phyloP scores from a whole-genome alignment of 2,113 vertebrate genomes.

The Lynx canadensis region DNA sequence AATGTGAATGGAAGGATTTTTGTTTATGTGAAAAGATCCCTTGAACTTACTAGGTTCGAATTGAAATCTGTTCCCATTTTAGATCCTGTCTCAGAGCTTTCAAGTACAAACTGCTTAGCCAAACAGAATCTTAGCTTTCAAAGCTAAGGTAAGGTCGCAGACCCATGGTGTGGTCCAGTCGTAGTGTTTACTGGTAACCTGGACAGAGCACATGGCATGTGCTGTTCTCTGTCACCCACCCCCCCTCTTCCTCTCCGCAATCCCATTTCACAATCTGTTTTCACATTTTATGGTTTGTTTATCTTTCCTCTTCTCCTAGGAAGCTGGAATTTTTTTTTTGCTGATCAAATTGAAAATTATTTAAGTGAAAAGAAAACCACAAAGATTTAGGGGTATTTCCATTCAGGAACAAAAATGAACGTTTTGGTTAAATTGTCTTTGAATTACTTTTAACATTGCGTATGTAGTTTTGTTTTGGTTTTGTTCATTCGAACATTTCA shows the following conservation, averaged over 20 bases:
- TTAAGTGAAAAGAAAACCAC: background rate
- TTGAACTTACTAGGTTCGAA: conserved; percentile 5
- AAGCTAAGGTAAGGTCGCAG: background rate
- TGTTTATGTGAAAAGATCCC: background rate
- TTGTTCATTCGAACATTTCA: background rate
- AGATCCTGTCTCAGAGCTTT: background rate
- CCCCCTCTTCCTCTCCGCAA: background rate
- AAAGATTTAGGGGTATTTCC: conserved; percentile 44
- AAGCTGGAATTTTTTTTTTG: conserved; percentile 11
- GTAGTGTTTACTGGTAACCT: conserved; percentile 46
- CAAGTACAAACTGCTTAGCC: background rate
- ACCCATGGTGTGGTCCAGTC: background rate
- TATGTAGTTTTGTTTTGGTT: conserved; percentile 34
- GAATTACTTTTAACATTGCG: conserved; percentile 51
- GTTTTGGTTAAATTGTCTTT: conserved; percentile 43
- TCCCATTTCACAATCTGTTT: conserved; percentile 44
- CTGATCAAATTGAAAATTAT: conserved; percentile 31
- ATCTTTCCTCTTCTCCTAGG: conserved; percentile 29
- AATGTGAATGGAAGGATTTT: background rate
- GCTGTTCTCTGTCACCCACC: background rate
- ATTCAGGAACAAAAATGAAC: background rate
- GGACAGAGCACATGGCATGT: background rate
- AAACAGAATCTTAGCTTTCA: conserved; percentile 24
- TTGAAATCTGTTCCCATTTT: conserved; percentile 56
- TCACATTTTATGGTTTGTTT: conserved; percentile 52